Percentiles rank a stretch among this genome's conserved stretches.
Conservation (phyloP, 2,888 invertebrate genomes). For the Melanchra persicariae region DNA sequence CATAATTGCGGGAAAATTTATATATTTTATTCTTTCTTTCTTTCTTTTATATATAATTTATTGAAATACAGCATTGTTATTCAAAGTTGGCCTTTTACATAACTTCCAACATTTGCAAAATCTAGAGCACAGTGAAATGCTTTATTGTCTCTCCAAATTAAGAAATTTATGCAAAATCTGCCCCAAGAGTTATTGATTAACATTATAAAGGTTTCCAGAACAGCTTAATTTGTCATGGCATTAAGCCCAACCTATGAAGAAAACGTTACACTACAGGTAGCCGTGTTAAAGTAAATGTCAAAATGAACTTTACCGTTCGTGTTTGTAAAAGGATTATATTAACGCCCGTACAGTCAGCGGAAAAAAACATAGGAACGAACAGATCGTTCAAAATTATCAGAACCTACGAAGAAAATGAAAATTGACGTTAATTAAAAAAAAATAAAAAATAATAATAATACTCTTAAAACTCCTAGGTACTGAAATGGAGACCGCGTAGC, state of each 20-base stretch:
- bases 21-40: no score
- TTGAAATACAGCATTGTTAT: background rate
- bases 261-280: conserved; percentile 56
- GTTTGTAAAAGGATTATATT: conserved; percentile 59
- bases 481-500: no score
- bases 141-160: conserved; percentile 20
- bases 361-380: background rate
- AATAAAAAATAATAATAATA: no score
- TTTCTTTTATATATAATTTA: no score
- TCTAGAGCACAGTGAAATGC: conserved; percentile 8
- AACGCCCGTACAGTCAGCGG: conserved; percentile 21
- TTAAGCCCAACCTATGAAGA: conserved; percentile 47
- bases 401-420: background rate
- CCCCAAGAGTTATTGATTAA: conserved; percentile 29
- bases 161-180: conserved; percentile 20
- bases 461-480: no score
- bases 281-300: conserved; percentile 65
- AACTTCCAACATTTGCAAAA: background rate
- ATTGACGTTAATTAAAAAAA: no score
- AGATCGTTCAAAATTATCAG: background rate
- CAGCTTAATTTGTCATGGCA: conserved; percentile 60
- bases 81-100: background rate
- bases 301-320: conserved; percentile 64
- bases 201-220: conserved; percentile 37
- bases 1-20: no score